phyloP scores from a whole-genome alignment of 1,140 invertebrate genomes.

The Berghia stephanieae region DNA sequence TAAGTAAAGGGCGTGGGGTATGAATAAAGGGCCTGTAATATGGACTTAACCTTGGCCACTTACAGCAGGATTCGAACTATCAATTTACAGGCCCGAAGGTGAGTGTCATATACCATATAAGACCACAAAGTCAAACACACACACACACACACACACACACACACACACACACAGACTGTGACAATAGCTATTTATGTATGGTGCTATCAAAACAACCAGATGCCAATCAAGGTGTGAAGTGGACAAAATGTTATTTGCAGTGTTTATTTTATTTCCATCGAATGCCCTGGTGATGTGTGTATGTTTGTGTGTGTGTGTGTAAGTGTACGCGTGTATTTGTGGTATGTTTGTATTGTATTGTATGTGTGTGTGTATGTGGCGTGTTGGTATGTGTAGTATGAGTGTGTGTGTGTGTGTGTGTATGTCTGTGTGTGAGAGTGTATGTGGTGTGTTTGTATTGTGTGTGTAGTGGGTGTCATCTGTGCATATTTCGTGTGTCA shows the following conservation, averaged over 20 bases:
- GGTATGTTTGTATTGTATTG: neutral
- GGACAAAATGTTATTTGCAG: neutral
- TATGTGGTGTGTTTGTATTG: neutral
- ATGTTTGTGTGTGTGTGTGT: neutral
- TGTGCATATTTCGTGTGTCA: neutral
- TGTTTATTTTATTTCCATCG: neutral
- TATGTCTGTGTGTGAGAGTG: neutral
- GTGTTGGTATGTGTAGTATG: no score
- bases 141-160: neutral
- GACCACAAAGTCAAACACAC: no score
- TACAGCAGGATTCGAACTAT: no score
- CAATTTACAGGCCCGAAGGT: no score
- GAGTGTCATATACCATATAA: no score
- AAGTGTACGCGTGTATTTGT: neutral
- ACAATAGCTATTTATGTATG: neutral
- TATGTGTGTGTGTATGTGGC: no score
- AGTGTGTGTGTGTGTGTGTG: no score
- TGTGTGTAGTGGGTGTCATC: neutral
- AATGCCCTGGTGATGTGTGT: neutral
- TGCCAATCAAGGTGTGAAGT: neutral
- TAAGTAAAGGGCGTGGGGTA: no score
- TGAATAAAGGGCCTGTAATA: no score
- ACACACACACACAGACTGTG: neutral
- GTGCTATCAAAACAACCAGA: neutral
- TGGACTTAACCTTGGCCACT: no score